A percentile compares a stretch with the other conserved stretches of the same genome.
These are phyloP conservation scores for Endotricha flammealis DNA, from an alignment of 2,888 invertebrate genomes.

Conservation along the genomic window DNA sequence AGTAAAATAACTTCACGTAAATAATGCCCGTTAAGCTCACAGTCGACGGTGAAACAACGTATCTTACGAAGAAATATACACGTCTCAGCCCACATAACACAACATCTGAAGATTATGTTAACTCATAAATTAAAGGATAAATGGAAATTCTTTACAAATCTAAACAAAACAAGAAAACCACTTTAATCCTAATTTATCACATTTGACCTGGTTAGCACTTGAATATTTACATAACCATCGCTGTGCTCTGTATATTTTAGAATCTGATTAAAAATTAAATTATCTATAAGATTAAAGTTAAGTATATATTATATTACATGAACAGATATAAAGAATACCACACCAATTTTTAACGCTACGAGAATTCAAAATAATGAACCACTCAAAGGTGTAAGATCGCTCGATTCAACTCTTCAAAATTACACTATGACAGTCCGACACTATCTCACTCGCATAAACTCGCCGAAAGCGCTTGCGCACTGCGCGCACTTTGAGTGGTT, in stretches of 20 bases:
- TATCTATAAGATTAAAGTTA: slow-evolving; percentile 49
- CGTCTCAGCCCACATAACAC: slow-evolving; percentile 25
- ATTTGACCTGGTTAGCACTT: slow-evolving; percentile 71
- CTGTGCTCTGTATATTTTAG: slow-evolving; percentile 63
- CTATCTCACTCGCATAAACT: neutral
- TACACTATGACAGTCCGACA: slow-evolving; percentile 6
- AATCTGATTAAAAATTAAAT: slow-evolving; percentile 63
- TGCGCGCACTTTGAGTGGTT: slow-evolving; percentile 52
- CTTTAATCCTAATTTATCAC: slow-evolving; percentile 73
- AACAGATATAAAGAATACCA: slow-evolving; percentile 74
- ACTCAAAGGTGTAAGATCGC: slow-evolving; percentile 48
- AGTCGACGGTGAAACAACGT: slow-evolving; percentile 38
- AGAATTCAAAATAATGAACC: slow-evolving; percentile 67
- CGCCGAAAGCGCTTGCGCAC: neutral
- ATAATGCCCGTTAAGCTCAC: slow-evolving; percentile 63
- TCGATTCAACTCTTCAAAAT: no score
- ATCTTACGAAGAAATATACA: slow-evolving; percentile 29
- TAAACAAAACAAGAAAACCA: slow-evolving; percentile 33
- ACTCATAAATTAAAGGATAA: slow-evolving; percentile 27
- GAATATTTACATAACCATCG: slow-evolving; percentile 63
- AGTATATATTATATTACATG: slow-evolving; percentile 64
- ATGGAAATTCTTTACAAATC: slow-evolving; percentile 28
- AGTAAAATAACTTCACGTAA: slow-evolving; percentile 37
- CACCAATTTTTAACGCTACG: slow-evolving; percentile 71
- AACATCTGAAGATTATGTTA: slow-evolving; percentile 22